phyloP scores from a whole-genome alignment of 2,888 invertebrate species.

The Drosophila sordidula region DNA sequence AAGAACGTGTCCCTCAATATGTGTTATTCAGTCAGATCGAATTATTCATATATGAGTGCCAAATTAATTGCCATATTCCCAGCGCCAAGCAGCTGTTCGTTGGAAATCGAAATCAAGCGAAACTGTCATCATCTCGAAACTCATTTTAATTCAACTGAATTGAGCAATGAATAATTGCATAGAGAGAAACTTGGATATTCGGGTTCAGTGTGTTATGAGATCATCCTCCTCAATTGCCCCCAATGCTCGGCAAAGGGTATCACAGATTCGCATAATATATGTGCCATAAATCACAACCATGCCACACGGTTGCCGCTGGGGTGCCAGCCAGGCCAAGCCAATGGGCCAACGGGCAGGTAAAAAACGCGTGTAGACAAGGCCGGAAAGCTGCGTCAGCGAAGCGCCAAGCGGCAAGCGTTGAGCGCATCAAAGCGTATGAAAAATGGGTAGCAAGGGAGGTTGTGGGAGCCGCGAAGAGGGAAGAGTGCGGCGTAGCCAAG shows the following conservation, averaged over 20 bases:
- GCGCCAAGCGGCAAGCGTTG: slow-evolving; percentile 84
- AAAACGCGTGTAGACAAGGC: slow-evolving; percentile 37
- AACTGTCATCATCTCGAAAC: slow-evolving; percentile 24
- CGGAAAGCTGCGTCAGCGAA: slow-evolving; percentile 83
- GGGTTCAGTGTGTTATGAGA: slow-evolving; percentile 83
- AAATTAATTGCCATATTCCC: not conserved
- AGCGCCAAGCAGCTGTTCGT: slow-evolving; percentile 17
- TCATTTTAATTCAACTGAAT: slow-evolving; percentile 85
- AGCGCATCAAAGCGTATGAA: slow-evolving; percentile 73
- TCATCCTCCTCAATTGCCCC: slow-evolving; percentile 83
- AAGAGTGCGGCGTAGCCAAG: slow-evolving; percentile 21
- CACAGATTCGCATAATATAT: slow-evolving; percentile 24
- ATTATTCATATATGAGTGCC: not conserved
- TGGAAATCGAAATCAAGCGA: slow-evolving; percentile 21
- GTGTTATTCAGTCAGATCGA: slow-evolving; percentile 12
- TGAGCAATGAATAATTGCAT: slow-evolving; percentile 85
- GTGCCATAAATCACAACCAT: slow-evolving; percentile 49
- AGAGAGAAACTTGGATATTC: slow-evolving; percentile 73
- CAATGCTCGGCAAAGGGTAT: slow-evolving; percentile 36
- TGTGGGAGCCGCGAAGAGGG: slow-evolving; percentile 4
- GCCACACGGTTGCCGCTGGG: slow-evolving; percentile 14
- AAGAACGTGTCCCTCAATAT: not conserved
- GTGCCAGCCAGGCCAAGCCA: slow-evolving; percentile 6
- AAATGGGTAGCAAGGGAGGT: not conserved
- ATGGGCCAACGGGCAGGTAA: slow-evolving; percentile 44